Evolutionary conservation across 2,888 invertebrate genomes (phyloP).

Genomic region (Rotaria macrura): DNA sequence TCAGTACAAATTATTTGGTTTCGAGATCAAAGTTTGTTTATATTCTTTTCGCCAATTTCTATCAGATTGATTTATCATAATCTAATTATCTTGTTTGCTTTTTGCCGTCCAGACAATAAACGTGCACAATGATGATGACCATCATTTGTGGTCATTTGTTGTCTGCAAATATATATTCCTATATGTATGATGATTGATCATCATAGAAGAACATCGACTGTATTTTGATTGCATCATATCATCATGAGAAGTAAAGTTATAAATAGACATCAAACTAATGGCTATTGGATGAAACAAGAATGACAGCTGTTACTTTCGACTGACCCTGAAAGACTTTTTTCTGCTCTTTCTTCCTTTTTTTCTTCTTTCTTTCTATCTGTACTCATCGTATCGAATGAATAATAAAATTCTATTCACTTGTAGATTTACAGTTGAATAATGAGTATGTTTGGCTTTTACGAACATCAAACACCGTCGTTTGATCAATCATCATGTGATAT

Average conservation of each 20-base stretch:
- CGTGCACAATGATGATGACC: not conserved
- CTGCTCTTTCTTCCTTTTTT: not conserved
- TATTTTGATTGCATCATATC: not conserved
- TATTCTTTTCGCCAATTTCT: not conserved
- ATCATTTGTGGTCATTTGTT: not conserved
- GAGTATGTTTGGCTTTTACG: not conserved
- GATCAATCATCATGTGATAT: not conserved
- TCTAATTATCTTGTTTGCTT: not conserved
- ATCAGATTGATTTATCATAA: not conserved
- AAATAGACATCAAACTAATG: not conserved
- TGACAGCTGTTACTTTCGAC: not conserved
- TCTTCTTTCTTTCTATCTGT: too few relatives aligned
- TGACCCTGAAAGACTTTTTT: not conserved
- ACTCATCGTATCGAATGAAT: not conserved
- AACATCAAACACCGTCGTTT: not conserved
- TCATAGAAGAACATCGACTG: not conserved
- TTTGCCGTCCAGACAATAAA: not conserved
- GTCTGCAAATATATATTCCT: not conserved
- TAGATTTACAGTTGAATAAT: not conserved
- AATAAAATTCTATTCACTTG: not conserved
- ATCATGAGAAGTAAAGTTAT: not conserved
- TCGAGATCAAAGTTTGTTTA: not conserved
- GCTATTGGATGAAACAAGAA: not conserved
- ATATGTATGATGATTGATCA: not conserved
- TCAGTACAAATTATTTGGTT: not conserved